These are phyloP conservation scores for Naja naja DNA, from an alignment of 2,113 vertebrate species.

Conservation along the genomic window DNA sequence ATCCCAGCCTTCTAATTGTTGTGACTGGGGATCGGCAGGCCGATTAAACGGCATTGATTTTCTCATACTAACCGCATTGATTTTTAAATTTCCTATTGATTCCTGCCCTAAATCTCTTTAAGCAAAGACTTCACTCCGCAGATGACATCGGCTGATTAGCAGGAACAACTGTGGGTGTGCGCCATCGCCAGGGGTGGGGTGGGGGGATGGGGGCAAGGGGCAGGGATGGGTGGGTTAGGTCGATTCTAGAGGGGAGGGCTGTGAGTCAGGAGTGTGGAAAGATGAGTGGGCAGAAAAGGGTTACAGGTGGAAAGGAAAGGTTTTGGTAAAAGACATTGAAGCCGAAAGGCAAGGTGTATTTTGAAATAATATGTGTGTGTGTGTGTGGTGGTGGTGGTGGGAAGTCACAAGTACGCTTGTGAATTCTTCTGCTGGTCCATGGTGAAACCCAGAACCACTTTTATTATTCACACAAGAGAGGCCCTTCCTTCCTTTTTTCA, in stretches of 20 bases:
- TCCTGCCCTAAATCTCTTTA: slow-evolving; percentile 90
- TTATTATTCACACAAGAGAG: neutral
- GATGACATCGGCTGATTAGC: slow-evolving; percentile 77
- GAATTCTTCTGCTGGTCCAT: neutral
- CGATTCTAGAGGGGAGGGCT: slow-evolving; percentile 25
- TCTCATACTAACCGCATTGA: slow-evolving; percentile 92
- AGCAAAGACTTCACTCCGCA: slow-evolving; percentile 73
- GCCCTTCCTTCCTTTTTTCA: neutral
- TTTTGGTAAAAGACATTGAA: neutral
- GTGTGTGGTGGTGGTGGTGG: neutral
- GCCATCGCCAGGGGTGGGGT: slow-evolving; percentile 1
- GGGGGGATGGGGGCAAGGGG: neutral
- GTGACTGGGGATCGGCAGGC: slow-evolving; percentile 94
- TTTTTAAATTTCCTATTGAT: slow-evolving; percentile 98
- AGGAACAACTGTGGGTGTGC: slow-evolving; percentile 33
- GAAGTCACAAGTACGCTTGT: too few species aligned
- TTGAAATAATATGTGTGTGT: neutral
- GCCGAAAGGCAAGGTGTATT: neutral
- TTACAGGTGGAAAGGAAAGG: neutral
- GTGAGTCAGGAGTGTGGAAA: neutral
- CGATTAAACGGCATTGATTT: slow-evolving; percentile 97
- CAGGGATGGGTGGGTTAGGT: neutral
- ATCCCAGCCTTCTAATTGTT: slow-evolving; percentile 95
- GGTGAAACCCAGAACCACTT: neutral
- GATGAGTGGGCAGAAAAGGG: neutral